Evolutionary conservation across 2,888 invertebrate genomes (phyloP), one percentile per base, ranked within the genome.

Genomic region (Campoplex nolae): DNA sequence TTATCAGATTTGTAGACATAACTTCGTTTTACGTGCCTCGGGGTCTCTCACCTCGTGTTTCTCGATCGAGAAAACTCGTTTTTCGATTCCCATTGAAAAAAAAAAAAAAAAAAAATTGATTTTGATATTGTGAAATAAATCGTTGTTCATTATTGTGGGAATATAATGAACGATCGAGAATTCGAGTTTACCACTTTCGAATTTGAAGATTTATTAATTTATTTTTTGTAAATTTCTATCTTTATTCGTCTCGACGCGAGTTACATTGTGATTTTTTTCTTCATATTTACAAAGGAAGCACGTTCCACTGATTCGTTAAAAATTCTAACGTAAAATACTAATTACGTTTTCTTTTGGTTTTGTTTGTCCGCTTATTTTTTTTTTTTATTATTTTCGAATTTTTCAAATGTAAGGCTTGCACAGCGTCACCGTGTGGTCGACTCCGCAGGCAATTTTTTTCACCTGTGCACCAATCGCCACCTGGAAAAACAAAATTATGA

Each of bases 371-470:
- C 23, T 58, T 28, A 28, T 28, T 58, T 58, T 58, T 32, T 4
- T 28, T 58, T 58, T 58, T 32, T 4, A 3, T 3, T 13, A 32
- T 32, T 32, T 28, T 23, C 23, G 23, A 23, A 23, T 0, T 23
- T 62, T 23, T 83, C 65, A 96, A 87, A 96, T 94, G 94, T 96
- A 97, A 1, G 97, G 97, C 94, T 96, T 96, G 94, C 98, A 97
- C 80, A 98, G 91, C 2, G 97, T 97, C 80, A 97, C 95, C 35
- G 97, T 97, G 92, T 98, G 98, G 94, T 99, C 99, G 0, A 98
- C 97, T 83, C 99, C 98, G 94, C 98, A 98, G 71, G 95, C 95
- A 1, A 98, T 96, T 91, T 97, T 96, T 54, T 96, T 92, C 0
- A 97, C 97, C 92, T 96, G 95, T 0, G 97, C 98, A 78, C 98